A percentile compares a stretch with the other conserved stretches of the same genome.
These are phyloP conservation scores for Leuciscus waleckii DNA, from an alignment of 2,797 vertebrate species.

Conservation along the genomic window DNA sequence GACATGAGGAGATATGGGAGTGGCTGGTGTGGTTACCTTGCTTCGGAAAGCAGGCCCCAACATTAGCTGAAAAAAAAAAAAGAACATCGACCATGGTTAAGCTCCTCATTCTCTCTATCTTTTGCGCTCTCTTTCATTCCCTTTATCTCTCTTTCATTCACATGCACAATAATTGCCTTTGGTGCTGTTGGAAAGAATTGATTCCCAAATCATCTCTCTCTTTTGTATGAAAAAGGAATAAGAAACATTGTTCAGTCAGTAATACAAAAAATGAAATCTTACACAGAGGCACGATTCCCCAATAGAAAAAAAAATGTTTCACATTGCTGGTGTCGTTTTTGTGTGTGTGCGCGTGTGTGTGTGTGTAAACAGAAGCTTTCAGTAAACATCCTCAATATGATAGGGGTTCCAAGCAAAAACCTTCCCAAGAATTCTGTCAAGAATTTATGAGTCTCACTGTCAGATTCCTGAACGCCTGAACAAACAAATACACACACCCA, in stretches of 20 bases:
- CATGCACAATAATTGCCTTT: constrained; percentile 25
- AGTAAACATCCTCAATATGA: constrained; percentile 8
- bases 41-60: constrained; percentile 82
- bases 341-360: not conserved
- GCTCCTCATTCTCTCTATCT: constrained; percentile 70
- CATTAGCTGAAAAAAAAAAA: constrained; percentile 78
- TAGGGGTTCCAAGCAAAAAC: not conserved
- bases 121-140: constrained; percentile 8
- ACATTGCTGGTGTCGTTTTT: not conserved
- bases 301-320: not conserved
- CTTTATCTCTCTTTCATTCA: constrained; percentile 17
- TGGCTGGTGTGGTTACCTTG: constrained; percentile 80
- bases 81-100: constrained; percentile 80
- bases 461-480: constrained; percentile 2
- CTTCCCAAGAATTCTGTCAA: not conserved
- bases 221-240: constrained; percentile 34
- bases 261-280: constrained; percentile 31
- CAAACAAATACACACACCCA: constrained; percentile 6
- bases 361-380: not conserved
- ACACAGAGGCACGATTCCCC: not conserved
- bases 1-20: constrained; percentile 54
- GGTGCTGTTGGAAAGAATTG: constrained; percentile 32
- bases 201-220: constrained; percentile 33
- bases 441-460: constrained; percentile 6
- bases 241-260: constrained; percentile 30